These are phyloP conservation scores for Rhinoraja longicauda DNA, from an alignment of 2,797 vertebrate species.

Conservation along the genomic window DNA sequence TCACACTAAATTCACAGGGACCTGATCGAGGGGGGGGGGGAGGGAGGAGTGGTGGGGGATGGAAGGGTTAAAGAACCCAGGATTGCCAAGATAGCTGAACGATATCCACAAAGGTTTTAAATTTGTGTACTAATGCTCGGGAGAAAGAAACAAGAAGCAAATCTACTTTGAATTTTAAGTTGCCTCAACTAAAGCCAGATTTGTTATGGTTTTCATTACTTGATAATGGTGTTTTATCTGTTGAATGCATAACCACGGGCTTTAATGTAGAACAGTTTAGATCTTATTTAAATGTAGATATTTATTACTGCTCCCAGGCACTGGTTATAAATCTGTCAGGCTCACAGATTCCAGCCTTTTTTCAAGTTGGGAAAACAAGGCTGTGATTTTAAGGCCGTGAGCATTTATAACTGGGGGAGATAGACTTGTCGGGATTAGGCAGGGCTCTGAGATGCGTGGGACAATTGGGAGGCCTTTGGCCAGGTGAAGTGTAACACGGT, in stretches of 20 bases:
- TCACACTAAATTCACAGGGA: no score
- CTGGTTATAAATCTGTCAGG: slow-evolving; percentile 6
- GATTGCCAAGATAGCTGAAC: neutral
- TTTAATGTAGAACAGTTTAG: slow-evolving; percentile 36
- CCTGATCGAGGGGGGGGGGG: no score
- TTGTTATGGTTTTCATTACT: slow-evolving; percentile 33
- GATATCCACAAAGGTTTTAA: neutral
- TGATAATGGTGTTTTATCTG: slow-evolving; percentile 33
- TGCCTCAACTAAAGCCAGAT: slow-evolving; percentile 21
- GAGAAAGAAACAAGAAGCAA: neutral
- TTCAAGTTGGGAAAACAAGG: neutral
- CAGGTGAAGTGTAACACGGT: neutral
- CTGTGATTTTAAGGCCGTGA: neutral
- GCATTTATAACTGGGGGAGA: neutral
- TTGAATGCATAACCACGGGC: slow-evolving; percentile 33
- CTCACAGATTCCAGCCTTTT: neutral
- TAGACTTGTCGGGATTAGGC: neutral
- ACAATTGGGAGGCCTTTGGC: neutral
- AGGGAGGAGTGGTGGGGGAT: neutral
- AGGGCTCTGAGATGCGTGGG: neutral
- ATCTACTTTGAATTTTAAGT: slow-evolving; percentile 33
- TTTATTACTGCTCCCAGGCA: slow-evolving; percentile 17
- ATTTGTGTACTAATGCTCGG: slow-evolving; percentile 1
- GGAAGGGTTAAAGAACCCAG: neutral
- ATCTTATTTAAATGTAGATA: slow-evolving; percentile 37